Evolutionary conservation across 2,797 vertebrate genomes (phyloP), one percentile per base, ranked within the genome.

Genomic region (Echeneis naucrates): DNA sequence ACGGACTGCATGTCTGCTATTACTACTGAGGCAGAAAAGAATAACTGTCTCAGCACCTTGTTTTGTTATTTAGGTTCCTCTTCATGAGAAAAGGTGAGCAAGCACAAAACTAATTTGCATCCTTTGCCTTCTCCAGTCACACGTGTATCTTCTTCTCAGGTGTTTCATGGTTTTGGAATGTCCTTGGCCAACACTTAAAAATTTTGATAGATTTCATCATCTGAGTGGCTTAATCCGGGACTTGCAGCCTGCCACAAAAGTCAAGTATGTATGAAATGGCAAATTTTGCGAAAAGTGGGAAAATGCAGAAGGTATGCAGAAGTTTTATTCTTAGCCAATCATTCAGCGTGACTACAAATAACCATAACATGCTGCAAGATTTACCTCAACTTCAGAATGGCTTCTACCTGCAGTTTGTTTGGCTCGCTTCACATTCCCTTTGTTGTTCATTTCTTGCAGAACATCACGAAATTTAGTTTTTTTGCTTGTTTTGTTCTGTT

Each of bases 151-250:
- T 70, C 27, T n/a, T 27, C 6, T 51, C 53, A 2, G 14, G 27
- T 44, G 27, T 69, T 72, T 67, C 26, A 11, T 27, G 30, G 19
- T 24, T 13, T 33, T 53, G 19, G 21, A 59, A 35, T 30, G 33
- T 38, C 56, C 13, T 30, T 62, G 5, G 35, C 10, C 61, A 60
- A 60, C 53, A 17, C 24, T 84, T 59, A 91, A 37, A 93, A 33
- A 71, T 95, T 95, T 87, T 94, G 90, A 81, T 95, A 95, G 69
- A 95, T 75, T 82, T 88, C 91, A 55, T 94, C 90, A 47, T 23
- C 27, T 11, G 83, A 32, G 44, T 3, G 0, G 9, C 47, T 67
- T 16, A 57, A 8, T 21, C 75, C 51, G 0, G 37, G 23, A 52
- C n/a, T 44, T 59, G 78, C 45, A 52, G 37, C 59, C 94, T 94